Evolutionary conservation across 2,888 invertebrate genomes (phyloP), one percentile per base, ranked within the genome.

Genomic region (Polyploca ridens): DNA sequence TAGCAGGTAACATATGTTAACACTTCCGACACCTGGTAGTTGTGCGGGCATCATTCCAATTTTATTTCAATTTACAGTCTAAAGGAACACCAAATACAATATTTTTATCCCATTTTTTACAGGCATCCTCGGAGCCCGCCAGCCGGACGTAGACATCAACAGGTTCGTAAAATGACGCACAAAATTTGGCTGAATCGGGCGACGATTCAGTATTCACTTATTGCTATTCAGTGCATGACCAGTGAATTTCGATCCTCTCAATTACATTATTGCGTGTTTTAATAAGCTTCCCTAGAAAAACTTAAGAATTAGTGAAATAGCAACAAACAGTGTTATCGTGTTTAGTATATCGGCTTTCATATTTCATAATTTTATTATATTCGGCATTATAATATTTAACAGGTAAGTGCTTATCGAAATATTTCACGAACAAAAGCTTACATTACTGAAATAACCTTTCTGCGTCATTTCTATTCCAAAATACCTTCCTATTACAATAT

Each of bases 141-240:
- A 86, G 66, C 75, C 86, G 77, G 84, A 88, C 69, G 82, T 86
- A 80, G 88, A 90, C 73, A 83, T 88, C 82, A 90, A 90, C 89
- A 91, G 91, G 92, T 92, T 70, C 77, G 90, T 87, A 69, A 63
- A 66, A 66, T 77, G 78, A 78, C 82, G 81, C 67, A 77, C 65
- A 74, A 66, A 70, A 57, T 78, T 83, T 84, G 84, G 84, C 84
- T 81, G 71, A 41, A 64, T 59, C 64, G 27, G 27, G 27, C 27
- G 13, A 66, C 63, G 44, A 68, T 61, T 16, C 41, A 16, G 41
- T 60, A 60, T 60, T 60, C 38, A 60, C 60, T 16, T 33, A 60
- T 13, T 41, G 41, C 38, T 33, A 60, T 60, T 19, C 35, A 41
- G 41, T 44, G 54, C 54, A 54, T 19, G 19, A 10, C 54, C 41